Evolutionary conservation across 2,888 invertebrate species (phyloP).

Genomic region (Acleris laterana): DNA sequence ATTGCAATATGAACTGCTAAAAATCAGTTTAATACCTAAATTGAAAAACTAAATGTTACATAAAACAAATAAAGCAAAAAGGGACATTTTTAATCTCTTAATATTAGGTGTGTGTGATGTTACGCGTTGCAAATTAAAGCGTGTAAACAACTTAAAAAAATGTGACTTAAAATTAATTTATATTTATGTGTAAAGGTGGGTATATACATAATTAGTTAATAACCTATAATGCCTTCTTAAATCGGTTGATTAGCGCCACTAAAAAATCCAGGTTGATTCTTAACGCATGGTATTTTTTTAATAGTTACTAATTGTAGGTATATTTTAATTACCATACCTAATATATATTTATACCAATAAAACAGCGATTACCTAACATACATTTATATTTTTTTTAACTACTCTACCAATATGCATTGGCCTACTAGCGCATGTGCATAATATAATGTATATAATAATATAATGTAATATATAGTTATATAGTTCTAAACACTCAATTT

Average conservation of each 20-base stretch:
- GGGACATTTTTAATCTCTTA: conserved; percentile 1
- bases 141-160: conserved; percentile 26
- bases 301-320: conserved; percentile 42
- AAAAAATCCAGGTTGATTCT: conserved; percentile 64
- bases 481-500: conserved; percentile 50
- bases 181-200: conserved; percentile 38
- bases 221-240: conserved; percentile 35
- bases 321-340: conserved; percentile 52
- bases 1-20: conserved; percentile 13
- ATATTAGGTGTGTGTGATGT: conserved; percentile 19
- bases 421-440: conserved; percentile 60
- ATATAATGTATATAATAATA: conserved; percentile 41
- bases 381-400: conserved; percentile 53
- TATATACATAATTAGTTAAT: conserved; percentile 7
- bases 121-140: conserved; percentile 29
- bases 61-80: not conserved
- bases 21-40: not conserved
- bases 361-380: conserved; percentile 48
- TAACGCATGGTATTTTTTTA: conserved; percentile 62
- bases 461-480: conserved; percentile 40
- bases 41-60: not conserved
- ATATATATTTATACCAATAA: conserved; percentile 42
- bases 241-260: conserved; percentile 51
- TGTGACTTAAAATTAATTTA: conserved; percentile 33
- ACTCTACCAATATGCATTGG: conserved; percentile 58